Base-by-base conservation (phyloP, 2,888 invertebrate genomes). In the Lysandra coridon region DNA sequence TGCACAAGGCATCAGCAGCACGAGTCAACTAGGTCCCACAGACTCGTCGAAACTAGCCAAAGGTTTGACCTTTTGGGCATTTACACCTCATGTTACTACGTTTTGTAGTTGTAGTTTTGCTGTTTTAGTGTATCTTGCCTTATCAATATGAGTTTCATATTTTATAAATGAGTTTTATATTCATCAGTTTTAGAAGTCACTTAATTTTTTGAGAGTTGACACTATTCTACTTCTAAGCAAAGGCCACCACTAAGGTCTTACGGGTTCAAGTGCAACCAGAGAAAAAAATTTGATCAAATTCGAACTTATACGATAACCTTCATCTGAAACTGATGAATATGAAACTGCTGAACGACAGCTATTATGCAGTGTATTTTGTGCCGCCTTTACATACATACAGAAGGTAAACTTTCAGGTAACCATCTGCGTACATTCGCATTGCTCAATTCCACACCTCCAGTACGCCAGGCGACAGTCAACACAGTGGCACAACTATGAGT, bases 11-110 rank as follows among this genome's bases (percentile, higher is more conserved):
- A 89, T 89, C 92, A 90, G 90, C 91, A 91, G 91, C 83, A 83
- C 91, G 91, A 90, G 88, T 87, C 91, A 88, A 86, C 84, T 93
- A 92, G 89, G 90, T 93, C 89, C 90, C 87, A 87, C 89, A 87
- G 89, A 89, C 88, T 90, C 91, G 85, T 87, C 88, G 86, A 86
- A 86, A 86, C 88, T 82, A 81, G 85, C 86, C 86, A 86, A 93
- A 93, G 93, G 93, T 93, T 93, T 89, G 92, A 89, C 88, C 85
- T 83, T 85, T 85, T 88, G 85, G 85, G 85, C 83, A 79, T 80
- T 85, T 89, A 88, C 84, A 86, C 85, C 84, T 87, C 86, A 86
- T 85, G 80, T 79, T 83, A 83, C 80, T 81, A 84, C 80, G 83
- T 80, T 87, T 86, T 86, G 85, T 87, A 78, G 85, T 88, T 86